Conservation (phyloP, 2,888 invertebrate species). For the Coenonympha arcania region DNA sequence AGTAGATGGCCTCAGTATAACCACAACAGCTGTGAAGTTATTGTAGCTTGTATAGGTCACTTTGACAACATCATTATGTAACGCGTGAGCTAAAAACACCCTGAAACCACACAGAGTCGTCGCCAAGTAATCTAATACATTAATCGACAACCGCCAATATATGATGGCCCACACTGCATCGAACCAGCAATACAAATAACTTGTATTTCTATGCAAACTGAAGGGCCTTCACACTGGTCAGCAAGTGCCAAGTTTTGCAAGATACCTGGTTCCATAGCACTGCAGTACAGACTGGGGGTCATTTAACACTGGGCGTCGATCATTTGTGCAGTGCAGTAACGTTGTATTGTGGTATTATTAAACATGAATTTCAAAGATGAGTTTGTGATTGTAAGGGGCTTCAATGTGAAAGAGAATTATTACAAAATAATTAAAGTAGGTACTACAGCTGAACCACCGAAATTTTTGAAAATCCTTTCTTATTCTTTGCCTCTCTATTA, state of each 20-base stretch:
- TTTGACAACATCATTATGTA: conserved; percentile 14
- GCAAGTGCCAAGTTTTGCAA: conserved; percentile 23
- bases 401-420: not conserved
- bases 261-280: conserved; percentile 22
- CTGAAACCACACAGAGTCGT: conserved; percentile 28
- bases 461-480: no score
- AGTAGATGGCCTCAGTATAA: not conserved
- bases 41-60: not conserved
- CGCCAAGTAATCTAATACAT: conserved; percentile 29
- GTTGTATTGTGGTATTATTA: not conserved
- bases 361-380: not conserved
- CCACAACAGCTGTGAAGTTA: not conserved
- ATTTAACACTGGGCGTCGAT: conserved; percentile 13
- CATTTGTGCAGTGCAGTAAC: not conserved
- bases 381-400: not conserved
- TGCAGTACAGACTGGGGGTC: conserved; percentile 20
- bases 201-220: conserved; percentile 2
- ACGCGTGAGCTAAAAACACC: conserved; percentile 22
- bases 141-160: conserved; percentile 21
- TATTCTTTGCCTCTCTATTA: no score
- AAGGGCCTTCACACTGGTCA: conserved; percentile 17
- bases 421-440: not conserved
- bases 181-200: conserved; percentile 20
- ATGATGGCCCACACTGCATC: conserved; percentile 10
- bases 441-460: no score